Percentiles rank a stretch among this genome's conserved stretches.
These are phyloP conservation scores for Hirudo medicinalis DNA, from an alignment of 1,140 invertebrate genomes.

Conservation along the genomic window DNA sequence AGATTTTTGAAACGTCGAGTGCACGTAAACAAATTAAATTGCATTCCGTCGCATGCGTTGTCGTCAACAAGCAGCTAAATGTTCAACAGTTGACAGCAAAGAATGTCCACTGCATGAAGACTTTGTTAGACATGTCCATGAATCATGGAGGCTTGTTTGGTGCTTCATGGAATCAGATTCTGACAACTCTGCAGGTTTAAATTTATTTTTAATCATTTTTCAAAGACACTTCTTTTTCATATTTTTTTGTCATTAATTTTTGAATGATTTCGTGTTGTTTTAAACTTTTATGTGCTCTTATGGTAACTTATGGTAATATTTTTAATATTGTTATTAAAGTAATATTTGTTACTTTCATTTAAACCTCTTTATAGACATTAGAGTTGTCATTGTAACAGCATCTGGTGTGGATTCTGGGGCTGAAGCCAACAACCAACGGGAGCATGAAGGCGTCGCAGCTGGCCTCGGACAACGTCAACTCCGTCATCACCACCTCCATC, in stretches of 20 bases:
- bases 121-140: slow-evolving; percentile 72
- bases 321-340: too few relatives aligned
- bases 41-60: too few relatives aligned
- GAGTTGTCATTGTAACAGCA: slow-evolving; percentile 48
- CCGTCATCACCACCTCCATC: slow-evolving; percentile 85
- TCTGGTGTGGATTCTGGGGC: slow-evolving; percentile 89
- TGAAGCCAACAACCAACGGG: slow-evolving; percentile 79
- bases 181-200: slow-evolving; percentile 66
- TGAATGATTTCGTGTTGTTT: too few relatives aligned
- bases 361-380: too few relatives aligned
- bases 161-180: slow-evolving; percentile 83
- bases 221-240: slow-evolving; percentile 11
- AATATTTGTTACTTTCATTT: too few relatives aligned
- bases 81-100: slow-evolving; percentile 65
- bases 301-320: too few relatives aligned
- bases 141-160: slow-evolving; percentile 81
- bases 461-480: slow-evolving; percentile 53
- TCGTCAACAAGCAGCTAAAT: too few relatives aligned
- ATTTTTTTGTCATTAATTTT: too few relatives aligned
- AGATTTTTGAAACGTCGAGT: too few relatives aligned
- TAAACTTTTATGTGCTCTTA: too few relatives aligned
- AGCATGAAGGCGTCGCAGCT: slow-evolving; percentile 61
- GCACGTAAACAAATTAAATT: too few relatives aligned
- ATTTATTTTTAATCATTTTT: slow-evolving; percentile 23
- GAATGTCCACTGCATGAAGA: slow-evolving; percentile 88